Evolutionary conservation across 2,797 vertebrate species (phyloP).

Genomic region (Sciaenops ocellatus): DNA sequence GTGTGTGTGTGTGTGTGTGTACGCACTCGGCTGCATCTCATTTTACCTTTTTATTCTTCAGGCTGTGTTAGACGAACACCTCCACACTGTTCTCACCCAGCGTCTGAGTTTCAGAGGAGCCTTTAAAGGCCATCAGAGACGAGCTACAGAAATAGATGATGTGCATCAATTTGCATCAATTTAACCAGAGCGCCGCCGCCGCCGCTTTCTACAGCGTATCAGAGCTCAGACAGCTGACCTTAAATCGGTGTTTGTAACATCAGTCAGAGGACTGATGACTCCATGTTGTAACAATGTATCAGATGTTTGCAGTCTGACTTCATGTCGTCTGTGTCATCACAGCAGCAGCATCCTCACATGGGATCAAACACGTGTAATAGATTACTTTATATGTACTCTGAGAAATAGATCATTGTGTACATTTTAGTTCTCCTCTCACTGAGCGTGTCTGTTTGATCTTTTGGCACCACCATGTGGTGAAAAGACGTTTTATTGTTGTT

Average conservation of each 20-base stretch:
- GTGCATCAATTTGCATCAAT: conserved; percentile 43
- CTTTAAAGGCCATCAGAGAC: conserved; percentile 42
- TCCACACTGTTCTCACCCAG: conserved; percentile 29
- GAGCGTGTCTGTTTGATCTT: neutral
- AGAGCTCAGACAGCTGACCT: conserved; percentile 2
- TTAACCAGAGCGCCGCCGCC: neutral
- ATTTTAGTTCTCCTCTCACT: neutral
- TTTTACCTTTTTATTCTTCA: conserved; percentile 32
- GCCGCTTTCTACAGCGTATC: neutral
- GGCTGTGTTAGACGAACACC: conserved; percentile 49
- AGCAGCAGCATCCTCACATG: conserved; percentile 1
- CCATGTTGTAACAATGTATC: neutral
- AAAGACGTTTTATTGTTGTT: neutral
- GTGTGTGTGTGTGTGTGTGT: too few relatives aligned
- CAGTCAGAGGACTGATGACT: too few relatives aligned
- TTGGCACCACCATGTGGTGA: conserved; percentile 1
- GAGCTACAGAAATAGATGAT: conserved; percentile 24
- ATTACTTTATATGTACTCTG: too few relatives aligned
- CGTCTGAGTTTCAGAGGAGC: conserved; percentile 39
- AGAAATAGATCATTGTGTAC: conserved; percentile 1
- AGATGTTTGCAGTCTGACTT: conserved; percentile 10
- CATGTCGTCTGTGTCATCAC: neutral
- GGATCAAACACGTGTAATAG: neutral
- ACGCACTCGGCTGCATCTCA: neutral
- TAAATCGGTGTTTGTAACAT: neutral